These are phyloP conservation scores for Scylla paramamosain DNA, from an alignment of 1,140 invertebrate genomes.

Conservation along the genomic window DNA sequence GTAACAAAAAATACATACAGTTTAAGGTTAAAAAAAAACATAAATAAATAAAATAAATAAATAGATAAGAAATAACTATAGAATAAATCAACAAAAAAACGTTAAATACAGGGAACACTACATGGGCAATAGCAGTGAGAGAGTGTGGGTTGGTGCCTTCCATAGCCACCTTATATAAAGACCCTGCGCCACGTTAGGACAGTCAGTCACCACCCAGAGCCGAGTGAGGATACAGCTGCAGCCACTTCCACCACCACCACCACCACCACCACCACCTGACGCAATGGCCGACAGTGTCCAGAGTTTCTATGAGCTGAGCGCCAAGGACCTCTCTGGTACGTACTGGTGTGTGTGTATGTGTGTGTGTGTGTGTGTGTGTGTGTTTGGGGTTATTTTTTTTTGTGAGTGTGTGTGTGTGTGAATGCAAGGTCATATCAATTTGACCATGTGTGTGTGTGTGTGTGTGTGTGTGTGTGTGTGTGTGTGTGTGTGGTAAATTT, in stretches of 20 bases:
- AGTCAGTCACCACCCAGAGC: background rate
- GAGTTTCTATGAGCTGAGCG: slow-evolving; percentile 63
- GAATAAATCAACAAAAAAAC: background rate
- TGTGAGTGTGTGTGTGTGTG: background rate
- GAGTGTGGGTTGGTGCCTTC: background rate
- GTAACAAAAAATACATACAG: background rate
- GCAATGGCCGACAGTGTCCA: background rate
- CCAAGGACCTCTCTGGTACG: slow-evolving; percentile 58
- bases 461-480: too few species aligned
- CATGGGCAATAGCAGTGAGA: background rate
- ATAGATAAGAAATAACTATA: background rate
- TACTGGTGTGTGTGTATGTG: background rate
- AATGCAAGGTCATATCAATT: too few species aligned
- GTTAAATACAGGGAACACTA: too few species aligned
- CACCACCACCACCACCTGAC: too few species aligned
- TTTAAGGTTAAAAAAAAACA: background rate
- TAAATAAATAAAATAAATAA: background rate
- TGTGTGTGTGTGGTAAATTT: too few species aligned
- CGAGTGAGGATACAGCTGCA: background rate
- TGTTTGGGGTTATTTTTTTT: background rate
- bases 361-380: background rate
- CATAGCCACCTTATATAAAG: background rate
- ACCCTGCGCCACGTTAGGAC: background rate
- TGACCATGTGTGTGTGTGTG: background rate
- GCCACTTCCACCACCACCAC: too few species aligned